These are phyloP conservation scores for Sterna hirundo DNA, from an alignment of 2,113 vertebrate species.

Conservation along the genomic window DNA sequence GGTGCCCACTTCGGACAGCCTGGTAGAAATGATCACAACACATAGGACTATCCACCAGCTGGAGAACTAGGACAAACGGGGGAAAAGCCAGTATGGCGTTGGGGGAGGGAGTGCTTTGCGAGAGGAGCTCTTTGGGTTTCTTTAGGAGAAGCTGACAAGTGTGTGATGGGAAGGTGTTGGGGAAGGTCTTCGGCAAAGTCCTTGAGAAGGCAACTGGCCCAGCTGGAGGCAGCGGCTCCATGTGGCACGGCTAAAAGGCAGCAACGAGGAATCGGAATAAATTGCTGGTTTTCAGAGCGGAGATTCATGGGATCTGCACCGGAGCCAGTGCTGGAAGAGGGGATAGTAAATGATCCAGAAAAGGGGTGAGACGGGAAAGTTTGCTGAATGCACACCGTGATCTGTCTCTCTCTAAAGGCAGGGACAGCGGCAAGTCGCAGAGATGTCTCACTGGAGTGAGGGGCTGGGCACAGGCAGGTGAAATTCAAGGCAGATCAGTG, in stretches of 20 bases:
- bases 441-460: background rate
- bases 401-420: background rate
- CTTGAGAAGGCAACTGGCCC: background rate
- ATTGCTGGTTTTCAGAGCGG: background rate
- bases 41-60: background rate
- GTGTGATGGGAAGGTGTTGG: background rate
- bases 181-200: background rate
- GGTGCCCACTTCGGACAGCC: background rate
- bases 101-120: background rate
- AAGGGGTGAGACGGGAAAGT: background rate
- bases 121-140: background rate
- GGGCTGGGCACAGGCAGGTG: background rate
- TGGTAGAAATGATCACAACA: background rate
- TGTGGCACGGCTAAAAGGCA: background rate
- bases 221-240: background rate
- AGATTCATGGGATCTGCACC: background rate
- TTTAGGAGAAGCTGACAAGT: background rate
- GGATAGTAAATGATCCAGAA: background rate
- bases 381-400: background rate
- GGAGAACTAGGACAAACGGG: background rate
- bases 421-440: background rate
- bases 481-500: background rate
- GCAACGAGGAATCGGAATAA: background rate
- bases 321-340: background rate
- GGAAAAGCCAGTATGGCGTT: fast-evolving